These are phyloP conservation scores for Atta colombica DNA, from an alignment of 1,140 invertebrate species.

Conservation along the genomic window DNA sequence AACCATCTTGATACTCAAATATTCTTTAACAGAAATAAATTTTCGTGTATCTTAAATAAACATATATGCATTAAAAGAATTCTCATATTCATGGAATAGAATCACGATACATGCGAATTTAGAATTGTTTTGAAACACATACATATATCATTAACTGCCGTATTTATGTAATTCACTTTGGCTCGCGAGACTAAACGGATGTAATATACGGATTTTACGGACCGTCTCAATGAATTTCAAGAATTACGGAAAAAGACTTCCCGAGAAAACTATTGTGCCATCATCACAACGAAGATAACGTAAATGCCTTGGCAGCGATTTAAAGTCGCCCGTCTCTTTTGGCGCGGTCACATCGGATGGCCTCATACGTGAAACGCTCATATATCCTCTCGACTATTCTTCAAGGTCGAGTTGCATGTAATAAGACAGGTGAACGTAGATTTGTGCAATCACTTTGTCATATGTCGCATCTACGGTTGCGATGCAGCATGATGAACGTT, in stretches of 20 bases:
- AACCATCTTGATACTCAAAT: background rate
- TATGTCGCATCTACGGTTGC: slow-evolving; percentile 44
- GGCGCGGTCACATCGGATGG: slow-evolving; percentile 28
- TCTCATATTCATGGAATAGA: background rate
- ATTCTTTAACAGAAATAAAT: background rate
- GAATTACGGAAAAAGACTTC: slow-evolving; percentile 39
- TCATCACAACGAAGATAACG: slow-evolving; percentile 32
- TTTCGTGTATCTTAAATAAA: background rate
- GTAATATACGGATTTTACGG: slow-evolving; percentile 7
- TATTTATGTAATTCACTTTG: slow-evolving; percentile 45
- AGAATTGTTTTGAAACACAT: background rate
- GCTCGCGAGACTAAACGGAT: background rate
- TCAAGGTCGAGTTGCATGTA: slow-evolving; percentile 64
- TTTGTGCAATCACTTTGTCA: slow-evolving; percentile 54
- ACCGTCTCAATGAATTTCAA: slow-evolving; percentile 38
- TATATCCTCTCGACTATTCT: slow-evolving; percentile 11
- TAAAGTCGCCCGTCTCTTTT: slow-evolving; percentile 51
- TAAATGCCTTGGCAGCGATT: slow-evolving; percentile 59
- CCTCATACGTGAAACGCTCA: slow-evolving; percentile 5
- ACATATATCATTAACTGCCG: background rate
- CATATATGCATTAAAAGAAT: background rate
- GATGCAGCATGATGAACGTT: slow-evolving; percentile 3
- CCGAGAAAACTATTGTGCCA: slow-evolving; percentile 27
- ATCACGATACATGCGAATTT: background rate
- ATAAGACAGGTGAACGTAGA: slow-evolving; percentile 64